Evolutionary conservation across 2,888 invertebrate genomes (phyloP).

Genomic region (Atherix ibis): DNA sequence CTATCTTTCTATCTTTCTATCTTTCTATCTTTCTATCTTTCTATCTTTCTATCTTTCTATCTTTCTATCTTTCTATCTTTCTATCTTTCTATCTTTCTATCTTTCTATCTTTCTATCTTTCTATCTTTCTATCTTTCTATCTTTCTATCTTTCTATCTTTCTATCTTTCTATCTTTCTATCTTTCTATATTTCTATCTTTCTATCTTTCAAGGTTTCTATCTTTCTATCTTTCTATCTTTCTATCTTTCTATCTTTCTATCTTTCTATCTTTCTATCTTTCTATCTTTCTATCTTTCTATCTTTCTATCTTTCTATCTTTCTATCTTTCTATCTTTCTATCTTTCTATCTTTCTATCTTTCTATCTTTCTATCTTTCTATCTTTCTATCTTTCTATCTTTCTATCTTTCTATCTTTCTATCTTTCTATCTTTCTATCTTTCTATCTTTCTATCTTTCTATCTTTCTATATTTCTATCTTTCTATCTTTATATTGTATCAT

Average conservation of each 20-base stretch:
- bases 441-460: not conserved
- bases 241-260: not conserved
- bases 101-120: not conserved
- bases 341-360: not conserved
- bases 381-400: not conserved
- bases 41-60: no score
- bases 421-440: not conserved
- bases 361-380: not conserved
- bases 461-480: not conserved
- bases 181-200: not conserved
- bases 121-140: not conserved
- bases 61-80: no score
- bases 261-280: not conserved
- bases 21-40: no score
- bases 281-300: not conserved
- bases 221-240: not conserved
- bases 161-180: not conserved
- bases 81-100: no score
- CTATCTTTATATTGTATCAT: not conserved
- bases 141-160: not conserved
- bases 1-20: not conserved
- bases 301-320: not conserved
- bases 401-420: not conserved
- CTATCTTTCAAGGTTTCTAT: not conserved
- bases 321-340: not conserved